phyloP scores from a whole-genome alignment of 2,888 invertebrate genomes.

The Subacronicta megacephala region DNA sequence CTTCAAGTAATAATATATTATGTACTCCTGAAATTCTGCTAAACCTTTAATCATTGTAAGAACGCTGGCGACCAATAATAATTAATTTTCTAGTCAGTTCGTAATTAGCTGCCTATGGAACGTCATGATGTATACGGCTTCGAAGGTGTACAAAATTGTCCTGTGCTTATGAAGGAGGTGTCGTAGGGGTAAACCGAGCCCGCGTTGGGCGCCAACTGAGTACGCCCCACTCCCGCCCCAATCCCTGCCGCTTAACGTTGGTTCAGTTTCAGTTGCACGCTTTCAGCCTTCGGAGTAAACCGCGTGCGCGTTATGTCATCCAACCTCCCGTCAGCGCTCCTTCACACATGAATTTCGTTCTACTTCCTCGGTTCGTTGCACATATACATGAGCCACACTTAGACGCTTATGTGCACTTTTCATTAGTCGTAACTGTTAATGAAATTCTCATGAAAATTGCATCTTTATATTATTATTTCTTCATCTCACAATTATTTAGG shows the following conservation, averaged over 20 bases:
- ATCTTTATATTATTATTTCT: constrained; percentile 40
- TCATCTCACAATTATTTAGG: constrained; percentile 52
- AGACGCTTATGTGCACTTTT: constrained; percentile 86
- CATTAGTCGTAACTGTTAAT: constrained; percentile 63
- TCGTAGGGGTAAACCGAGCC: constrained; percentile 68
- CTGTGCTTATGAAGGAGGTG: constrained; percentile 82
- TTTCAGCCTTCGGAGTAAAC: constrained; percentile 74
- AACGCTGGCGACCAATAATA: no score
- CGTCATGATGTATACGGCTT: constrained; percentile 66
- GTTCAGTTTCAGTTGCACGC: constrained; percentile 78
- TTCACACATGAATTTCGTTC: constrained; percentile 83
- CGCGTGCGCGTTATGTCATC: constrained; percentile 86
- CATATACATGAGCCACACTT: constrained; percentile 87
- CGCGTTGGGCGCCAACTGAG: constrained; percentile 74
- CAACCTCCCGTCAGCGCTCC: constrained; percentile 79
- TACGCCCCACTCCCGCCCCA: constrained; percentile 69
- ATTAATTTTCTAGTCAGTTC: background rate
- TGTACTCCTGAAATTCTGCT: no score
- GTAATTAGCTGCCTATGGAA: constrained; percentile 51
- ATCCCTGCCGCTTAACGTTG: constrained; percentile 52
- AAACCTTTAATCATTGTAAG: no score
- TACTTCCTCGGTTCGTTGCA: constrained; percentile 87
- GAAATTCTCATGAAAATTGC: constrained; percentile 47
- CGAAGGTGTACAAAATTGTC: constrained; percentile 79
- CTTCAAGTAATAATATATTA: no score